phyloP scores from a whole-genome alignment of 2,113 vertebrate species.

The Sarotherodon lohbergeri region DNA sequence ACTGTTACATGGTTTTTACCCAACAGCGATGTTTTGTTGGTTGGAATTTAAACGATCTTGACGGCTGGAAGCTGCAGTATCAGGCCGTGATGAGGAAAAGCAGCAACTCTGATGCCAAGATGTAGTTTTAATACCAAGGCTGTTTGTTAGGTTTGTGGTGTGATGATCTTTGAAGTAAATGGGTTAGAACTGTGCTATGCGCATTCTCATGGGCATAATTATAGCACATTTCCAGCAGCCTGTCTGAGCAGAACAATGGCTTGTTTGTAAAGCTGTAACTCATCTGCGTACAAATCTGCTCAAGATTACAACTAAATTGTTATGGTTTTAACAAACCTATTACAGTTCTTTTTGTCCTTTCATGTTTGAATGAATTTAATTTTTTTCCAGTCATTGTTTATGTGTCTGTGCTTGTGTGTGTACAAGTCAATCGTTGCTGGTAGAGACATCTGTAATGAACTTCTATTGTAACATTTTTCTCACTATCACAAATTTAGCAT shows the following conservation, averaged over 20 bases:
- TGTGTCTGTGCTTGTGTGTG: background rate
- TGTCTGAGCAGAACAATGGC: conserved; percentile 34
- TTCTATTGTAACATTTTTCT: background rate
- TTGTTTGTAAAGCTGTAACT: conserved; percentile 41
- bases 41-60: conserved; percentile 19
- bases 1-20: background rate
- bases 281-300: conserved; percentile 30
- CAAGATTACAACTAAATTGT: conserved; percentile 15
- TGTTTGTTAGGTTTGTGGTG: conserved; percentile 25
- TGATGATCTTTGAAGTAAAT: conserved; percentile 47
- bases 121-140: conserved; percentile 23
- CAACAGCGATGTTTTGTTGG: background rate
- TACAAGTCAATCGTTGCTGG: background rate
- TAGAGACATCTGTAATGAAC: background rate
- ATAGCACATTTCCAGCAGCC: conserved; percentile 29
- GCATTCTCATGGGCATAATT: conserved; percentile 46
- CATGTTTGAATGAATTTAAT: background rate
- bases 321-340: conserved; percentile 1
- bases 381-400: background rate
- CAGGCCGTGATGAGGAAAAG: background rate
- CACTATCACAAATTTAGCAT: background rate
- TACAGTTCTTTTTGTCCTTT: background rate
- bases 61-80: conserved; percentile 17
- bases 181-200: conserved; percentile 19
- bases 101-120: background rate